These are phyloP conservation scores for Battus philenor DNA, from an alignment of 1,140 invertebrate genomes.

Conservation along the genomic window DNA sequence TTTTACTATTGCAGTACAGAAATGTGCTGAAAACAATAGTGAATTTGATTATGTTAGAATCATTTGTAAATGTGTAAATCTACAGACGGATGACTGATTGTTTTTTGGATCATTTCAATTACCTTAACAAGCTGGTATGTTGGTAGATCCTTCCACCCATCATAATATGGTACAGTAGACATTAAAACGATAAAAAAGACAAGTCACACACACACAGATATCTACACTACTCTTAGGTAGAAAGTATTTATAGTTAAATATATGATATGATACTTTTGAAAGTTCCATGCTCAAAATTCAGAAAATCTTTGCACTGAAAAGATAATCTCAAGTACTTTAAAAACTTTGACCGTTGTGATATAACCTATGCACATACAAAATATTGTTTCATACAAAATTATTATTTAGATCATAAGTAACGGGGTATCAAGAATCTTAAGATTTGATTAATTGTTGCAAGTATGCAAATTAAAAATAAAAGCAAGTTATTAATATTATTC, in stretches of 20 bases:
- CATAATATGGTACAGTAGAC: slow-evolving; percentile 70
- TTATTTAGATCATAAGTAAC: too few species aligned
- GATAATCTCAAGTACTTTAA: slow-evolving; percentile 4
- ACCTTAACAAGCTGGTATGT: slow-evolving; percentile 78
- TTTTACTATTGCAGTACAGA: background rate
- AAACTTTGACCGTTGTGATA: too few species aligned
- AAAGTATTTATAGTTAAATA: slow-evolving; percentile 14
- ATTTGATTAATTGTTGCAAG: slow-evolving; percentile 24
- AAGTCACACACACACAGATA: slow-evolving; percentile 72
- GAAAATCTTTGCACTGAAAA: slow-evolving; percentile 1
- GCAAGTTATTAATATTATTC: slow-evolving; percentile 19
- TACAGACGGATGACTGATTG: slow-evolving; percentile 60
- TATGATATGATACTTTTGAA: slow-evolving; percentile 16
- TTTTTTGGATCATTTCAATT: slow-evolving; percentile 61
- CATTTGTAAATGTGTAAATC: slow-evolving; percentile 63
- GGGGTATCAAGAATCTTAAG: background rate
- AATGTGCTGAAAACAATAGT: slow-evolving; percentile 8
- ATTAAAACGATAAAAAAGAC: slow-evolving; percentile 75
- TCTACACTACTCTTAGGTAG: slow-evolving; percentile 58
- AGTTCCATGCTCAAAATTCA: slow-evolving; percentile 20
- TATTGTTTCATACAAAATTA: too few species aligned
- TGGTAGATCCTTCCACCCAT: slow-evolving; percentile 77
- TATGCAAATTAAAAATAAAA: slow-evolving; percentile 21
- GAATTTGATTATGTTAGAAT: too few species aligned
- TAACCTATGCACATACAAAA: too few species aligned